Conservation (phyloP, 37 sponge, comb jelly and placozoan species). For the Bolinopsis microptera region DNA sequence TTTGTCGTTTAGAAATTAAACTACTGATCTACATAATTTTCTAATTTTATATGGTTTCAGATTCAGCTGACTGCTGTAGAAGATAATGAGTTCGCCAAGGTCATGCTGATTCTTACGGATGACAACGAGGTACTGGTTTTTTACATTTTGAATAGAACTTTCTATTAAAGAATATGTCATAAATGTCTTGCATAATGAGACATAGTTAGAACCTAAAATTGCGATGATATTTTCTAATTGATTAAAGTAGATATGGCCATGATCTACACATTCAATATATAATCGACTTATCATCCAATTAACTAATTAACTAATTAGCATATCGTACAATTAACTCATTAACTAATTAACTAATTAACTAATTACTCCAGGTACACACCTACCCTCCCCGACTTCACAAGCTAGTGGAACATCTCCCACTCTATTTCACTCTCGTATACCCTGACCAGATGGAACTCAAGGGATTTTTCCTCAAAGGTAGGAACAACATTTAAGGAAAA, state of each 20-base stretch:
- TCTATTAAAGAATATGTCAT: too few relatives aligned
- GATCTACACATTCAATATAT: too few relatives aligned
- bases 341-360: not conserved
- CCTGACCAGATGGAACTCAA: not conserved
- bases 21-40: too few relatives aligned
- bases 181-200: too few relatives aligned
- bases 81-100: slow-evolving; percentile 17
- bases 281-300: too few relatives aligned
- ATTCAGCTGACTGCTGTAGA: slow-evolving; percentile 17
- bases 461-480: not conserved
- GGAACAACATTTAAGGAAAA: too few relatives aligned
- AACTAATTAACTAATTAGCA: not conserved
- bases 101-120: not conserved
- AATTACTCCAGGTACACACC: slow-evolving; percentile 13
- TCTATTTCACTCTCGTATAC: not conserved
- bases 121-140: slow-evolving; percentile 30
- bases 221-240: too few relatives aligned
- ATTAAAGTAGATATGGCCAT: too few relatives aligned
- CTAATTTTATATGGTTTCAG: too few relatives aligned
- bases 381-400: not conserved
- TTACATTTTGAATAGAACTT: too few relatives aligned
- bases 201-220: too few relatives aligned
- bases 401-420: not conserved
- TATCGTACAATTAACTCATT: not conserved
- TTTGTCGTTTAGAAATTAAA: too few relatives aligned